Base-by-base conservation (phyloP, 1,140 invertebrate genomes). In the Cyphomyrmex costatus region DNA sequence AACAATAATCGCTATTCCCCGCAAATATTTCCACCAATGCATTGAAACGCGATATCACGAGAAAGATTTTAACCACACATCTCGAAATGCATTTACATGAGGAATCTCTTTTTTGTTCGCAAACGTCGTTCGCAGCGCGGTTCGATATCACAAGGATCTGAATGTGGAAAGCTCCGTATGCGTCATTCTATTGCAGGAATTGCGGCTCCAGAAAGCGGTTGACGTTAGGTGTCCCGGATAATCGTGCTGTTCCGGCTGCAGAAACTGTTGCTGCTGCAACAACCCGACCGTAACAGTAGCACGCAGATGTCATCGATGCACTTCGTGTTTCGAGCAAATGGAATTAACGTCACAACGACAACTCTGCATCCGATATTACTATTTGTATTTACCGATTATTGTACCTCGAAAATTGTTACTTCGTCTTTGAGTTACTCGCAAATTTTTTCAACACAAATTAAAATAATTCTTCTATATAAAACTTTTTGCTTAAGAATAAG, bases 281-380 rank as follows among this genome's bases (percentile, higher is more conserved):
- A 90, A 68, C 53, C 66, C 42, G 65, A 49, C 61, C 74, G 85
- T 79, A 89, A 89, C 66, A 86, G 84, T 84, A 84, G 78, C 68
- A 70, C 88, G 68, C 88, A 89, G 88, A 89, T 90, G 89, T 90
- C 88, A 90, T 90, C 85, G 88, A 89, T 89, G 89, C 89, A 89
- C 78, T 85, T 89, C 88, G 85, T 87, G 88, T 89, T 89, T 78
- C 89, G 56, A 74, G 88, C 73, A 89, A 90, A 89, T 89, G 88
- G 88, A 82, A 90, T 90, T 90, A 90, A 85, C 83, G 89, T 90
- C 63, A 60, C 68, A 27, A 74, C 61, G 82, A 61, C 56, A 61
- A 49, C 33, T 21, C 84, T 78, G 71, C 63, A 89, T 86, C 84
- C 88, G 87, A 89, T 74, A 76, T 65, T 76, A 89, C 73, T 76